Base-by-base conservation (phyloP, 1,140 invertebrate species). In the Micrasema longulum region DNA sequence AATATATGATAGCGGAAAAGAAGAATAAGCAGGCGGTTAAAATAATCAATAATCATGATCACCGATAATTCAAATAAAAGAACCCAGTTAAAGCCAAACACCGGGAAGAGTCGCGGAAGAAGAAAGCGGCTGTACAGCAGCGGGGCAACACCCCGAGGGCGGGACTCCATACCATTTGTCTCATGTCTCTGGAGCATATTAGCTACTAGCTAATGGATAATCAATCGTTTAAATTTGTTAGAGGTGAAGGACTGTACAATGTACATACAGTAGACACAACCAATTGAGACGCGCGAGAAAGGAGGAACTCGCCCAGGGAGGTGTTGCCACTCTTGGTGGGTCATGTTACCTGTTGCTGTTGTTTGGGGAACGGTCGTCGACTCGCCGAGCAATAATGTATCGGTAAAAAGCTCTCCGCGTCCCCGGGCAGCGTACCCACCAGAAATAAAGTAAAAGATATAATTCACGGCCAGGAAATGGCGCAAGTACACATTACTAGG, bases 361-460 rank as follows among this genome's bases (percentile, higher is more conserved):
- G 74, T 74, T 76, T 76, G 75, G 75, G 75, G 72, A 84, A 84
- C 83, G 84, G 83, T 82, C 84, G 84, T 83, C 83, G 84, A 82
- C 83, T 84, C 83, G 84, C 84, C 84, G 84, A 86, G 84, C 84
- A 86, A 86, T 86, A 86, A 85, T 86, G 84, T 80, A 86, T 86
- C 79, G 84, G 84, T 82, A 86, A 84, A 83, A 86, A 84, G 80
- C 84, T 86, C 84, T 86, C 84, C 83, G 84, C 84, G 83, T 86
- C 83, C 84, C 83, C 83, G 84, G 83, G 84, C 84, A 85, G 84
- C 83, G 84, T 80, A 83, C 84, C 84, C 82, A 85, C 83, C 84
- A 80, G 83, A 70, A 74, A 75, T 70, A 75, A 76, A 85, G 71
- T 76, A 70, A 47, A 76, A 76, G 74, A 76, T 76, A 76, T 76